Evolutionary conservation across 2,888 invertebrate species (phyloP).

Genomic region (Limnephilus rhombicus): DNA sequence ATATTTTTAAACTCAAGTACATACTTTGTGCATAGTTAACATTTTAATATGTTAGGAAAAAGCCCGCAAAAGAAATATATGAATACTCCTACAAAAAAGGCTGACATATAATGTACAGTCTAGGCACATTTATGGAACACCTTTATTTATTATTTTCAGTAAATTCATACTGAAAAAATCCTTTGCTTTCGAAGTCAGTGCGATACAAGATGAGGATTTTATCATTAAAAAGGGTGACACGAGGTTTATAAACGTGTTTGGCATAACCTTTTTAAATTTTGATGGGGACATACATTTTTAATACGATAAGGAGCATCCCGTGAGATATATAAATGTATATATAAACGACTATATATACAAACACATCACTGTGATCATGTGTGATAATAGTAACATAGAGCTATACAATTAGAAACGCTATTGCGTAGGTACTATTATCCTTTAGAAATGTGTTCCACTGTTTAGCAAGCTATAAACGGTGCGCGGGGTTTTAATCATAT

Average conservation of each 20-base stretch:
- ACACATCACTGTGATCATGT: too few species aligned
- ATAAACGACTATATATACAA: too few species aligned
- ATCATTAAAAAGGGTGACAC: neutral
- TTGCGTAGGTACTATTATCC: too few species aligned
- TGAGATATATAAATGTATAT: neutral
- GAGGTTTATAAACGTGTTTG: neutral
- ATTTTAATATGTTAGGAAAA: neutral
- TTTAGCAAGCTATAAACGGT: too few species aligned
- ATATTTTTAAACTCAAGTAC: neutral
- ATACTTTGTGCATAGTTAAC: neutral
- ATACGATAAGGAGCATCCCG: neutral
- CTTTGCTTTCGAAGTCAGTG: neutral
- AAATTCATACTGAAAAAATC: neutral
- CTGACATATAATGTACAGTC: neutral
- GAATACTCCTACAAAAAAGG: neutral
- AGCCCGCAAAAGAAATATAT: neutral
- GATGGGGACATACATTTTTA: neutral
- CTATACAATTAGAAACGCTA: too few species aligned
- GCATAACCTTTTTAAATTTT: neutral
- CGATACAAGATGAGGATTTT: neutral
- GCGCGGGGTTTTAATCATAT: too few species aligned
- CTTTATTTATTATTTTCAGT: neutral
- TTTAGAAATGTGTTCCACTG: too few species aligned
- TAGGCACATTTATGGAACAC: neutral
- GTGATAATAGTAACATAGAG: too few species aligned